phyloP scores from a whole-genome alignment of 2,797 vertebrate genomes.

The Danio albolineatus region DNA sequence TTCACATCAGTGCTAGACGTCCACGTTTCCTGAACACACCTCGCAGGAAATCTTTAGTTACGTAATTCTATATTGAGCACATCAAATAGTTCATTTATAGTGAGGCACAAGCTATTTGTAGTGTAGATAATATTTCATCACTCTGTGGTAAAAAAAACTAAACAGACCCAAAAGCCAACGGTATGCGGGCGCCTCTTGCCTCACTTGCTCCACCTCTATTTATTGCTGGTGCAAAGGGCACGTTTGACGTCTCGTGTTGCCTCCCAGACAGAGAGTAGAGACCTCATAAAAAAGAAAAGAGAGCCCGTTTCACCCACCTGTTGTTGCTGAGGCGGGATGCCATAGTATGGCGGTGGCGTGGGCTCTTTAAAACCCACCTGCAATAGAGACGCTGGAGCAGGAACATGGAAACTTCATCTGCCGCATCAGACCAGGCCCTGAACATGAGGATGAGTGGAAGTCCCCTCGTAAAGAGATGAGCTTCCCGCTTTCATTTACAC shows the following conservation, averaged over 20 bases:
- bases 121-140: slow-evolving; percentile 52
- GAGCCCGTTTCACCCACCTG: slow-evolving; percentile 77
- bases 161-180: slow-evolving; percentile 23
- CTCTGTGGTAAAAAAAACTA: slow-evolving; percentile 33
- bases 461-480: background rate
- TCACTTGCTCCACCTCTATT: slow-evolving; percentile 49
- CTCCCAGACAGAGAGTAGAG: slow-evolving; percentile 69
- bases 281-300: slow-evolving; percentile 78
- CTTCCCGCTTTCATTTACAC: slow-evolving; percentile 10
- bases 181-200: slow-evolving; percentile 33
- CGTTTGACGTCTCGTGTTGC: slow-evolving; percentile 79
- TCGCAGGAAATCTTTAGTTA: slow-evolving; percentile 45
- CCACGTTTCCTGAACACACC: background rate
- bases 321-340: slow-evolving; percentile 65
- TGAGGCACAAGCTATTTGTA: slow-evolving; percentile 15
- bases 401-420: slow-evolving; percentile 62
- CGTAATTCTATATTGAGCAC: slow-evolving; percentile 42
- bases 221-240: slow-evolving; percentile 67
- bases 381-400: slow-evolving; percentile 69
- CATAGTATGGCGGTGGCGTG: slow-evolving; percentile 51
- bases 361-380: slow-evolving; percentile 81
- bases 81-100: slow-evolving; percentile 38
- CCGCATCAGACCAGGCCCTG: background rate
- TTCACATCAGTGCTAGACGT: background rate
- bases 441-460: background rate